phyloP scores from a whole-genome alignment of 2,888 invertebrate genomes.

The Orthosia cruda region DNA sequence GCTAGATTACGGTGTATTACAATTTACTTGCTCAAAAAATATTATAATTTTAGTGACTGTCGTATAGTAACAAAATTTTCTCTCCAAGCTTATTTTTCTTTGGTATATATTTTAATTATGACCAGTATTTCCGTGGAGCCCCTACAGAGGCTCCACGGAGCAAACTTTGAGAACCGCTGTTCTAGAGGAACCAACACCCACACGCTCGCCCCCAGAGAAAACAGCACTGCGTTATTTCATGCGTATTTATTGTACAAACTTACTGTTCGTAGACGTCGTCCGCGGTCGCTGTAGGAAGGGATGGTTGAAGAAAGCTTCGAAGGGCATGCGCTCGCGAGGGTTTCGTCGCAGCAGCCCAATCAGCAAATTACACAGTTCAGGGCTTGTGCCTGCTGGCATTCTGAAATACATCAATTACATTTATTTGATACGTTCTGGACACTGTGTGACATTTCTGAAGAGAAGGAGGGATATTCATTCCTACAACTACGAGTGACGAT shows the following conservation, averaged over 20 bases:
- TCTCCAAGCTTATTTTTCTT: too few relatives aligned
- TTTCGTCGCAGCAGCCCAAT: conserved; percentile 97
- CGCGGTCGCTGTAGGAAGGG: conserved; percentile 95
- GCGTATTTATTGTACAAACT: conserved; percentile 65
- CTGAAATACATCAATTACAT: conserved; percentile 89
- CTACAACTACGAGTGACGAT: background rate
- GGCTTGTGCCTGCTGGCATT: conserved; percentile 98
- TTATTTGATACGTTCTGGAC: conserved; percentile 4
- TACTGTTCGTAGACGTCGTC: conserved; percentile 89
- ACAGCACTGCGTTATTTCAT: background rate
- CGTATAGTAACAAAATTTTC: too few relatives aligned
- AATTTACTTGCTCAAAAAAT: too few relatives aligned
- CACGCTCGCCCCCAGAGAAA: too few relatives aligned
- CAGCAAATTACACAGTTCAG: conserved; percentile 97
- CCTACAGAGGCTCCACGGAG: too few relatives aligned
- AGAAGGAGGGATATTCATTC: background rate
- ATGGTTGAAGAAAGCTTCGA: conserved; percentile 99
- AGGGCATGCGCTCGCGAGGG: conserved; percentile 98
- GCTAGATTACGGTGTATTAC: too few relatives aligned
- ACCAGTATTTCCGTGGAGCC: too few relatives aligned
- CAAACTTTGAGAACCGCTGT: too few relatives aligned
- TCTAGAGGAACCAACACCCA: too few relatives aligned
- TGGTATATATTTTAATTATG: too few relatives aligned
- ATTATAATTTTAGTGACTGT: too few relatives aligned
- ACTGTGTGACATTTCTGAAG: background rate